Base-by-base conservation (phyloP, 2,113 vertebrate genomes). In the Elephantulus edwardii region DNA sequence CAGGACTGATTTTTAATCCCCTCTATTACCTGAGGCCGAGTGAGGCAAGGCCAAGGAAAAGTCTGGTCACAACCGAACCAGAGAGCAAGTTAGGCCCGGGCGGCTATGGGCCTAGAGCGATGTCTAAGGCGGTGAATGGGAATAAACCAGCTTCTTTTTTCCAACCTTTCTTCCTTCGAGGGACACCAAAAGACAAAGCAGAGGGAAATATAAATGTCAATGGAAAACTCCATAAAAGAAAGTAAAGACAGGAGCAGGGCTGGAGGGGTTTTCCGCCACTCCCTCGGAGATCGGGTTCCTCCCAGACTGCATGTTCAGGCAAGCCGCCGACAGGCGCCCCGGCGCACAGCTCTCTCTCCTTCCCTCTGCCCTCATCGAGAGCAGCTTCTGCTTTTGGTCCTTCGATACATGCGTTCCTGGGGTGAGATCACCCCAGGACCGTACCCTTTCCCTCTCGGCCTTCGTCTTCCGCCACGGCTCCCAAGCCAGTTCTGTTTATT, bases 401-500 rank as follows among this genome's bases (percentile, higher is more conserved):
- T 74, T 3, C 8, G 71, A 16, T 19, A 82, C 35, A 79, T 6
- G 0, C 22, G 70, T 60, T 38, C 48, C 76, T 76, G 44, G 72
- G 74, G 82, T 92, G 72, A 81, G n/a, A 33, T 62, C 24, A 62
- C 26, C 28, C 56, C 30, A 30, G 83, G 48, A 56, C 19, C 13
- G 12, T 83, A 20, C 54, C 68, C 84, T 74, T 90, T 42, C 13
- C 35, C 16, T 20, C 6, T n/a, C n/a, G 13, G 85, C 68, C 92
- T 60, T 64, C 0, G 26, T 88, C 88, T 91, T 94, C 84, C 77
- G 74, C 84, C 77, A 52, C 0, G 0, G 62, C 0, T 38, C 85
- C 4, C 16, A 86, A 44, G 90, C 81, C 11, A 16, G 30, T 92
- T 89, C 90, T 93, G 95, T 96, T 96, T 96, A 96, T 96, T 95